Evolutionary conservation across 2,113 vertebrate species (phyloP).

Genomic region (Myocastor coypus): DNA sequence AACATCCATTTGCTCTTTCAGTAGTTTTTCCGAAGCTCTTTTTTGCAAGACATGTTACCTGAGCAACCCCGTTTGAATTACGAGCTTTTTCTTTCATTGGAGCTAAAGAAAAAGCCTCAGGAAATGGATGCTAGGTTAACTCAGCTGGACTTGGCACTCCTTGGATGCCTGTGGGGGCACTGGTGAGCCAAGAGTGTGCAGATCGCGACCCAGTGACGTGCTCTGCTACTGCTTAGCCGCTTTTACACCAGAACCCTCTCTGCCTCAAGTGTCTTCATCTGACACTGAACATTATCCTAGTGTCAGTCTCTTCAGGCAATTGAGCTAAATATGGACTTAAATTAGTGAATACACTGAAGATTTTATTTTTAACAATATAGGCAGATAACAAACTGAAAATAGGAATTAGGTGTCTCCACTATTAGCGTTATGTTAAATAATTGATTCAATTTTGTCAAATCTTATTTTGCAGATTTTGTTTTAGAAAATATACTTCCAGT

Average conservation of each 20-base stretch:
- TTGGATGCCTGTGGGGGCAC: not conserved
- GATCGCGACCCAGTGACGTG: too few relatives aligned
- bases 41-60: conserved; percentile 6
- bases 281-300: not conserved
- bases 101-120: not conserved
- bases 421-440: not conserved
- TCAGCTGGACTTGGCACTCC: not conserved
- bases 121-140: not conserved
- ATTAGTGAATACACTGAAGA: not conserved
- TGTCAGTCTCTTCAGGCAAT: not conserved
- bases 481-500: not conserved
- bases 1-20: not conserved
- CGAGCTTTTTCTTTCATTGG: not conserved
- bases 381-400: not conserved
- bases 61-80: not conserved
- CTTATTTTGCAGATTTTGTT: not conserved
- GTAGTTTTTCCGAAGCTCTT: not conserved
- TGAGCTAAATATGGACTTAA: not conserved
- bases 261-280: conserved; percentile 11
- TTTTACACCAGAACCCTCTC: not conserved
- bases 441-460: not conserved
- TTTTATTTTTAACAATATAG: not conserved
- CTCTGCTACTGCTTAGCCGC: not conserved
- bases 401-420: not conserved
- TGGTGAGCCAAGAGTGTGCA: not conserved